Base-by-base conservation (phyloP, 2,888 invertebrate species). In the Orthonevra nobilis region DNA sequence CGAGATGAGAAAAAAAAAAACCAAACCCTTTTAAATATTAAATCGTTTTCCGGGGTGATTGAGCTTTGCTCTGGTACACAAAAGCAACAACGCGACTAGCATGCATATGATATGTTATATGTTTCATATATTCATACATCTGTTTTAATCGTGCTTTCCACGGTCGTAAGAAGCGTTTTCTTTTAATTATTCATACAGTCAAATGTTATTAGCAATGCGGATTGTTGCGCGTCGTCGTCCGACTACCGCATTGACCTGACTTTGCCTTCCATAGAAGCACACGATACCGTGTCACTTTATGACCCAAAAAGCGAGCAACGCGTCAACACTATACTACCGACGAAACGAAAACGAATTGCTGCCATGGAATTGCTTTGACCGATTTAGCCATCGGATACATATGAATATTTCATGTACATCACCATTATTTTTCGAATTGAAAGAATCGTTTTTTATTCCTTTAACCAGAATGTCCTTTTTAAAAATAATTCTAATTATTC, bases 21-120 rank as follows among this genome's bases (percentile, higher is more conserved):
- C n/a, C n/a, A n/a, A 68, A 60, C 61, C 60, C 52, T 66, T 72
- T 81, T 81, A 82, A 82, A 82, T 73, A 82, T 82, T 82, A 64
- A 82, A 73, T 77, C 61, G 64, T 81, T 82, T 82, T 82, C 82
- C 77, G 81, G 75, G 82, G 81, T 82, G 81, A 81, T 72, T 81
- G 81, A 74, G 81, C 81, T 81, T 72, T 81, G 52, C 70, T 46
- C 10, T 61, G 44, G 60, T 48, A 14, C 50, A 66, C 42, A 50
- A 26, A 44, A 28, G 36, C 26, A 42, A 54, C 7, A 32, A 23
- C 6, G 19, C 12, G 42, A 52, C 36, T 61, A 40, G 14, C 34
- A 28, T 5, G 60, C 36, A 56, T 14, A 42, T 6, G 44, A 30
- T 40, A n/a, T n/a, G n/a, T n/a, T 38, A 52, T 52, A 42, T 9